These are phyloP conservation scores for Aegithalos caudatus DNA, from an alignment of 2,113 vertebrate species.

Conservation along the genomic window DNA sequence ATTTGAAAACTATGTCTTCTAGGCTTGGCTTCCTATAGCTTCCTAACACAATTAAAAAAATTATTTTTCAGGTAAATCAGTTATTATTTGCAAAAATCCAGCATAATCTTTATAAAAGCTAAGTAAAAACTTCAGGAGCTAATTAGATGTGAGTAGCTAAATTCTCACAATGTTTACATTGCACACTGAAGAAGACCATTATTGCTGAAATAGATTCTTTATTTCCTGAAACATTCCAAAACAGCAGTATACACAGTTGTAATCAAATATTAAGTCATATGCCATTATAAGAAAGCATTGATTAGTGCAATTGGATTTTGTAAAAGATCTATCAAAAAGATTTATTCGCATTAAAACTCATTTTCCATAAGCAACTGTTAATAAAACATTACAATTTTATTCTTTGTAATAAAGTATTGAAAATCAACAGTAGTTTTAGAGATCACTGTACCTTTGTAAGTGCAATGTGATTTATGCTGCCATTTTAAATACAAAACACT, in stretches of 20 bases:
- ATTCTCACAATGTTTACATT: not conserved
- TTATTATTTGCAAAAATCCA: not conserved
- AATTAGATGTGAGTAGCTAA: not conserved
- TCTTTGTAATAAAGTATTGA: conserved; percentile 76
- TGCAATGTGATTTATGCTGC: conserved; percentile 64
- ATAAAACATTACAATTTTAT: conserved; percentile 78
- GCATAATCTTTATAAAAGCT: not conserved
- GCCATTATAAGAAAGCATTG: conserved; percentile 80
- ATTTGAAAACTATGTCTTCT: not conserved
- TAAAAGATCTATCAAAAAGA: conserved; percentile 85
- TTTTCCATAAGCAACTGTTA: conserved; percentile 78
- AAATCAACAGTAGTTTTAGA: conserved; percentile 62
- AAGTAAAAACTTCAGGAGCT: not conserved
- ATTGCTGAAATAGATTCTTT: conserved; percentile 84
- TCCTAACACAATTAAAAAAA: not conserved
- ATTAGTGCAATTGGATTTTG: conserved; percentile 83
- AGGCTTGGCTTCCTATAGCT: too few species aligned
- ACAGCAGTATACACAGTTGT: conserved; percentile 79
- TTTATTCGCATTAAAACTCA: conserved; percentile 80
- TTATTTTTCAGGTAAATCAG: not conserved
- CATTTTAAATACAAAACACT: conserved; percentile 71
- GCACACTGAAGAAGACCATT: conserved; percentile 46
- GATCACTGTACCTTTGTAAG: conserved; percentile 69
- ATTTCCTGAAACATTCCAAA: conserved; percentile 84
- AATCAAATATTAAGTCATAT: conserved; percentile 78